Evolutionary conservation across 2,888 invertebrate genomes (phyloP), one percentile per base, ranked within the genome.

Genomic region (Xanthorhoe spadicearia): DNA sequence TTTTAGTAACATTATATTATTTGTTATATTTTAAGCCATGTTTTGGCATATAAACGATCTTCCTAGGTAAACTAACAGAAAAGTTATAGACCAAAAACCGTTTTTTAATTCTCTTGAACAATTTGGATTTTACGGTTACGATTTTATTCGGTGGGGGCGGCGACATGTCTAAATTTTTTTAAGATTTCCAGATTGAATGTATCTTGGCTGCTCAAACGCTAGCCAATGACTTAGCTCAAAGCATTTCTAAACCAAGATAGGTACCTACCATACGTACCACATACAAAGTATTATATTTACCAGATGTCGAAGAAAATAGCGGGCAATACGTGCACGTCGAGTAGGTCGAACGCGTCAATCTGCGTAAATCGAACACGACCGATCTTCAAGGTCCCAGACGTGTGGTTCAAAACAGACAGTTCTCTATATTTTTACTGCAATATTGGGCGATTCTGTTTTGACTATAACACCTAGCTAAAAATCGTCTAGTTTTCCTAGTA

Each of bases 321-420:
- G n/a, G 28, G 17, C 49, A 51, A 32, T 50, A 63, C 57, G 60
- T 68, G 46, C 17, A 46, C 35, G 52, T 68, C 43, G 46, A 64
- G 61, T 67, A 69, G 66, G 65, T 62, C 66, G 70, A 64, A 54
- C 68, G 32, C 69, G 69, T 71, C 71, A 70, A 68, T 73, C 68
- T 66, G 56, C 68, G 65, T 69, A 69, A 64, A 63, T 61, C 68
- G 64, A 58, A 61, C 56, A 46, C 60, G 62, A 61, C 53, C 66
- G 53, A 62, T 64, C 64, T 53, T 8, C 74, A 72, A 74, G 72
- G 74, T 65, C 61, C 52, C 60, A 64, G 52, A 50, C 71, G 67
- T 66, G 59, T 67, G 66, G 58, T 57, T 60, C 66, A 64, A 17
- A 15, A 13, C 13, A 46, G 63, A n/a, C n/a, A n/a, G n/a, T n/a